These are phyloP conservation scores for Psylliodes chrysocephalus DNA, from an alignment of 2,888 invertebrate species.

Conservation along the genomic window DNA sequence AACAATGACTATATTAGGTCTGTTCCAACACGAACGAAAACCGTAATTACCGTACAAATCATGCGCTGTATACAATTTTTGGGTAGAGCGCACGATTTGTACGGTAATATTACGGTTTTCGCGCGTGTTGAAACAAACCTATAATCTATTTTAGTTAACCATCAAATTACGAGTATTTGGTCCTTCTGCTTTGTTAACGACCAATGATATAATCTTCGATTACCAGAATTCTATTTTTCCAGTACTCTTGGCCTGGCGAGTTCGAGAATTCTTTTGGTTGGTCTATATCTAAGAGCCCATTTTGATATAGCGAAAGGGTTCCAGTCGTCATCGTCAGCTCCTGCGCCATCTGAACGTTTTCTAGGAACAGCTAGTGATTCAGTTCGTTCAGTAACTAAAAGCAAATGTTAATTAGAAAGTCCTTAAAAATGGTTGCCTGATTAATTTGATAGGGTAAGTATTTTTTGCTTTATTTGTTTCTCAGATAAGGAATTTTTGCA, in stretches of 20 bases:
- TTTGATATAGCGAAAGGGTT: conserved; percentile 66
- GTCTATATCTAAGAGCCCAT: conserved; percentile 66
- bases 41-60: no score
- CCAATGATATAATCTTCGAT: not conserved
- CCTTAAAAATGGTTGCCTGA: no score
- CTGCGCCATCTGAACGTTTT: conserved; percentile 51
- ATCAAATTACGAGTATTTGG: not conserved
- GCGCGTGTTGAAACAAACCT: no score
- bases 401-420: no score
- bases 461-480: no score
- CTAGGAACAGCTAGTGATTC: conserved; percentile 58
- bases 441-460: no score
- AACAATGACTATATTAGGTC: no score
- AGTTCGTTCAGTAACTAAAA: conserved; percentile 55
- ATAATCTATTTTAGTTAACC: not conserved
- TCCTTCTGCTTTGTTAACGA: not conserved
- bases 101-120: no score
- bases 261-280: conserved; percentile 63
- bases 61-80: no score
- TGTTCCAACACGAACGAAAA: no score
- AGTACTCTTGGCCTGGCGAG: conserved; percentile 63
- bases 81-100: no score
- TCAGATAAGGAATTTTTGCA: no score
- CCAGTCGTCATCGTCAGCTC: conserved; percentile 63
- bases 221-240: conserved; percentile 35